A percentile compares a stretch with the other conserved stretches of the same genome.
Evolutionary conservation across 2,113 vertebrate species (phyloP).

Genomic region (Cranoglanis bouderius): DNA sequence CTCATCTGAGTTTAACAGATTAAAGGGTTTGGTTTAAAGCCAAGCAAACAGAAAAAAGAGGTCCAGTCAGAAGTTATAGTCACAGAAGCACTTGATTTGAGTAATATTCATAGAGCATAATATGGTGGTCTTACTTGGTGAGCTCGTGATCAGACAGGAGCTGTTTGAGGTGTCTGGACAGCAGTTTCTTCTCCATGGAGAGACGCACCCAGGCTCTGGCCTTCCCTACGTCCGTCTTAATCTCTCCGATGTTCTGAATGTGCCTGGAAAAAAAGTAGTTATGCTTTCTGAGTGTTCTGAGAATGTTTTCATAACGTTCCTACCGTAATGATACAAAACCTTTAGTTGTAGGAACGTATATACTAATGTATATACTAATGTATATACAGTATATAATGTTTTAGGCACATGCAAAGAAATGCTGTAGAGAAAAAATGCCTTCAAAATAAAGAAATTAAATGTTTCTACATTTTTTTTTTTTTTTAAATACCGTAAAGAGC

Average conservation of each 20-base stretch:
- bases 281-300: slow-evolving; percentile 69
- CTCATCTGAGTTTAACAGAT: background rate
- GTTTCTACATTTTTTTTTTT: too few species aligned
- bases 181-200: slow-evolving; percentile 98
- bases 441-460: too few species aligned
- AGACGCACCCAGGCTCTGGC: slow-evolving; percentile 97
- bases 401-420: too few species aligned
- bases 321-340: background rate
- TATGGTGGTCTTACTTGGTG: slow-evolving; percentile 81
- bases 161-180: slow-evolving; percentile 95
- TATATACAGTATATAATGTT: too few species aligned
- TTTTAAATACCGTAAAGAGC: too few species aligned
- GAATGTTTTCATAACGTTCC: background rate
- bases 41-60: background rate
- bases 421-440: too few species aligned
- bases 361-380: background rate
- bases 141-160: slow-evolving; percentile 95
- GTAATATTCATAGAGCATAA: background rate
- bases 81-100: background rate
- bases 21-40: background rate
- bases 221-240: slow-evolving; percentile 97
- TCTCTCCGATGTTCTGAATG: slow-evolving; percentile 97
- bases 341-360: background rate
- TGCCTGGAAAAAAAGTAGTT: slow-evolving; percentile 73
- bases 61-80: background rate